Base-by-base conservation (phyloP, 2,113 vertebrate species). In the Clarias gariepinus region DNA sequence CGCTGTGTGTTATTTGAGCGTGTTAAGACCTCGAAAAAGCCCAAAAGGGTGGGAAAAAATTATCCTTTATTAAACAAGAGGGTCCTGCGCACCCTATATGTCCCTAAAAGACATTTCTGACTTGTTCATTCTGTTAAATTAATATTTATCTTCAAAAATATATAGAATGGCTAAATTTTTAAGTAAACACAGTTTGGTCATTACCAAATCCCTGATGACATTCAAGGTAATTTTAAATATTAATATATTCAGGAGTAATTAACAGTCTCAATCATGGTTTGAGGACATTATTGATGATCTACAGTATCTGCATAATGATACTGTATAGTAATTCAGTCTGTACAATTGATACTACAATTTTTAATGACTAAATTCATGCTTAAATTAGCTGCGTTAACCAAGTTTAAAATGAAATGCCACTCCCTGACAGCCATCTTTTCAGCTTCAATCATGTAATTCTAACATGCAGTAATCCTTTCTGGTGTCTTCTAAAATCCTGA, bases 71-170 rank as follows among this genome's bases (percentile, higher is more conserved):
- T n/a, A n/a, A n/a, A n/a, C n/a, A n/a, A n/a, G n/a, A n/a, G n/a
- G n/a, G n/a, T n/a, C n/a, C n/a, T n/a, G n/a, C n/a, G n/a, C n/a
- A n/a, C n/a, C n/a, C n/a, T n/a, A n/a, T n/a, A n/a, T n/a, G n/a
- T n/a, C n/a, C n/a, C n/a, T n/a, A 41, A 41, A 41, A 41, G 41
- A 41, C 5, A 41, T 41, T 41, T 41, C 0, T 41, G 41, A 41
- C 41, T 41, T 41, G 41, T 6, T 3, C 41, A 41, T 41, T 41
- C 3, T 41, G n/a, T n/a, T n/a, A 21, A 57, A 69, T 63, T 85
- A 64, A 64, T 64, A 71, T 83, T 69, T 33, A 57, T 90, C 86
- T 84, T 83, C 84, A 90, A 91, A 90, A 71, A 87, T 30, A 10
- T 3, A 19, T 55, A 58, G 47, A 33, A 36, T 36, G 33, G 3